These are phyloP conservation scores for Oxyscelio sp. DNA, from an alignment of 2,888 invertebrate species.

Conservation along the genomic window DNA sequence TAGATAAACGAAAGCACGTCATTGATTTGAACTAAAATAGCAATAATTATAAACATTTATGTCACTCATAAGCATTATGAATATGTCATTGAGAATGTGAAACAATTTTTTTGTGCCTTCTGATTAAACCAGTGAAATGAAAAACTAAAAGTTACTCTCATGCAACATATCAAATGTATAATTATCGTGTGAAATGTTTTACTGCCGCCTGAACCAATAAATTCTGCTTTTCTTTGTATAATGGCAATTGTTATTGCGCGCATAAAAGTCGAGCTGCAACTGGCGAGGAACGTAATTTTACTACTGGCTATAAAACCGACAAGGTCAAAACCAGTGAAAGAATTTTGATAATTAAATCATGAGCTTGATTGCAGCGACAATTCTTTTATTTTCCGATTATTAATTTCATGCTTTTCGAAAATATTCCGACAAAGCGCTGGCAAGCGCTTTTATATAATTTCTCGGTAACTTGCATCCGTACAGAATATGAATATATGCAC, in stretches of 20 bases:
- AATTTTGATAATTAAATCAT: slow-evolving; percentile 36
- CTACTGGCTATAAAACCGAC: slow-evolving; percentile 31
- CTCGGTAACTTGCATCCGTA: too few species aligned
- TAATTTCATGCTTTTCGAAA: slow-evolving; percentile 29
- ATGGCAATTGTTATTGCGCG: slow-evolving; percentile 53
- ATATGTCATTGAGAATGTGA: too few species aligned
- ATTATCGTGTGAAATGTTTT: slow-evolving; percentile 46
- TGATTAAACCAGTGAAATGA: too few species aligned
- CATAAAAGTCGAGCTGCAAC: slow-evolving; percentile 49
- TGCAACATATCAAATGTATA: slow-evolving; percentile 24
- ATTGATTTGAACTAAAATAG: too few species aligned
- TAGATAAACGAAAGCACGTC: too few species aligned
- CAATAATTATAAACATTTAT: too few species aligned
- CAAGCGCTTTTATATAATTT: slow-evolving; percentile 19
- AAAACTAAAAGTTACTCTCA: too few species aligned
- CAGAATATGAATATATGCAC: not conserved
- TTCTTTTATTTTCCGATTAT: slow-evolving; percentile 39
- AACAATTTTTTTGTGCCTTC: too few species aligned
- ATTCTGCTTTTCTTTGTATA: slow-evolving; percentile 52
- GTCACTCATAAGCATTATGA: too few species aligned
- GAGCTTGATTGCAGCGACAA: slow-evolving; percentile 9
- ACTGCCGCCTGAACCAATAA: slow-evolving; percentile 44
- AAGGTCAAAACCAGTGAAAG: slow-evolving; percentile 32
- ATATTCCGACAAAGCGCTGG: not conserved
- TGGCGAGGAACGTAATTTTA: slow-evolving; percentile 49